Evolutionary conservation across 2,888 invertebrate genomes (phyloP).

Genomic region (Andrena chrysosceles): DNA sequence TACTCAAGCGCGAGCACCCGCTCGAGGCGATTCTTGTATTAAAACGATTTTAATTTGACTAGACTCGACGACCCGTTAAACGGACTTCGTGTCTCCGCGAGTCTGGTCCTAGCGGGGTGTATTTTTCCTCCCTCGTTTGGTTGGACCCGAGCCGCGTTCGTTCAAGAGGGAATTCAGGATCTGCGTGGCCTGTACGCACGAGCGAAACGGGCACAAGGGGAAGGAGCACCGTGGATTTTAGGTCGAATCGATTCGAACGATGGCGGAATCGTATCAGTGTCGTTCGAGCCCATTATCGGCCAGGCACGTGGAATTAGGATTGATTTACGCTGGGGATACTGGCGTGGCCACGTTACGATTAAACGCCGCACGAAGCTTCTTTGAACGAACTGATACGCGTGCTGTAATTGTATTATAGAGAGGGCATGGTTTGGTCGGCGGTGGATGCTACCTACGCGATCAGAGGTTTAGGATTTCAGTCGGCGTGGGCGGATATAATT

Average conservation of each 20-base stretch:
- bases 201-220: background rate
- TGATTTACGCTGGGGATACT: conserved; percentile 30
- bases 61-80: background rate
- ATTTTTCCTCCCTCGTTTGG: background rate
- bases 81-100: background rate
- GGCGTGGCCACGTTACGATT: conserved; percentile 1
- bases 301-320: conserved; percentile 29
- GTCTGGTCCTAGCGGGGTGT: background rate
- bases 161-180: background rate
- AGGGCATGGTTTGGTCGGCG: background rate
- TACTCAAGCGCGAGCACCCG: background rate
- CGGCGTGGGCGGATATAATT: background rate
- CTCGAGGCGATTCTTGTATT: conserved; percentile 22
- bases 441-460: background rate
- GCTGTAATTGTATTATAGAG: background rate
- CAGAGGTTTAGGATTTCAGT: background rate
- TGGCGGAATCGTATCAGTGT: conserved; percentile 2
- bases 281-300: conserved; percentile 25
- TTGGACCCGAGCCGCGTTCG: background rate
- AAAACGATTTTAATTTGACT: conserved; percentile 32
- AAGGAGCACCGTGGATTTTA: background rate
- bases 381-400: conserved; percentile 1
- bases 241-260: conserved; percentile 8
- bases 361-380: background rate
- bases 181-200: too few relatives aligned